Conservation (phyloP, 2,888 invertebrate species). For the Drosophila eohydei region DNA sequence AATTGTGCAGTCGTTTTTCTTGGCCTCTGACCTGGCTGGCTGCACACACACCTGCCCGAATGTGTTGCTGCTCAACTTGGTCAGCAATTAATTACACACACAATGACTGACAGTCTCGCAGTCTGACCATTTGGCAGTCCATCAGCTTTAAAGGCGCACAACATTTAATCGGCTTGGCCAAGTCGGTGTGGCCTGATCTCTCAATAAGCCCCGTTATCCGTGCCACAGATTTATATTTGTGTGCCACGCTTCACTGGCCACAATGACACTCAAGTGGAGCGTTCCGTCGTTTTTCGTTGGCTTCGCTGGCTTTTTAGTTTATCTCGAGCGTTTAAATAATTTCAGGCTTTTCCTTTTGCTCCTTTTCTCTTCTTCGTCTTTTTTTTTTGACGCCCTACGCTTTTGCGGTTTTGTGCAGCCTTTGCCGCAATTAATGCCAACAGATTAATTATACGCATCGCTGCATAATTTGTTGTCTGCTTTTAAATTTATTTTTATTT, state of each 20-base stretch:
- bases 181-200: slow-evolving; percentile 38
- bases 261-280: slow-evolving; percentile 60
- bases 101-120: slow-evolving; percentile 10
- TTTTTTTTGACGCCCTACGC: slow-evolving; percentile 28
- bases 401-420: slow-evolving; percentile 51
- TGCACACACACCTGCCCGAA: slow-evolving; percentile 8
- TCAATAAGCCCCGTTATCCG: slow-evolving; percentile 48
- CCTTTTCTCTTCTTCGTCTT: neutral
- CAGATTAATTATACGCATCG: slow-evolving; percentile 80
- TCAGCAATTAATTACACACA: slow-evolving; percentile 74
- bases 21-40: slow-evolving; percentile 31
- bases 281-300: neutral
- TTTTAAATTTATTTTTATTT: slow-evolving; percentile 61
- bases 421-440: slow-evolving; percentile 78
- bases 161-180: slow-evolving; percentile 48
- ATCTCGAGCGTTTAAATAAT: slow-evolving; percentile 73
- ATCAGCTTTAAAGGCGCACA: slow-evolving; percentile 54
- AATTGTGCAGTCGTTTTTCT: slow-evolving; percentile 74
- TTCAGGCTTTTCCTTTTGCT: slow-evolving; percentile 28
- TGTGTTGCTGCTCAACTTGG: slow-evolving; percentile 65
- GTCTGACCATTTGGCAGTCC: slow-evolving; percentile 35
- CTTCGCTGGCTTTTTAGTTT: slow-evolving; percentile 51
- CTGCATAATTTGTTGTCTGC: slow-evolving; percentile 65
- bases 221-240: slow-evolving; percentile 67
- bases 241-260: slow-evolving; percentile 61